Evolutionary conservation across 92 coral and sea anemone genomes (phyloP), one percentile per base, ranked within the genome.

Genomic region (Epizoanthus rinbou): DNA sequence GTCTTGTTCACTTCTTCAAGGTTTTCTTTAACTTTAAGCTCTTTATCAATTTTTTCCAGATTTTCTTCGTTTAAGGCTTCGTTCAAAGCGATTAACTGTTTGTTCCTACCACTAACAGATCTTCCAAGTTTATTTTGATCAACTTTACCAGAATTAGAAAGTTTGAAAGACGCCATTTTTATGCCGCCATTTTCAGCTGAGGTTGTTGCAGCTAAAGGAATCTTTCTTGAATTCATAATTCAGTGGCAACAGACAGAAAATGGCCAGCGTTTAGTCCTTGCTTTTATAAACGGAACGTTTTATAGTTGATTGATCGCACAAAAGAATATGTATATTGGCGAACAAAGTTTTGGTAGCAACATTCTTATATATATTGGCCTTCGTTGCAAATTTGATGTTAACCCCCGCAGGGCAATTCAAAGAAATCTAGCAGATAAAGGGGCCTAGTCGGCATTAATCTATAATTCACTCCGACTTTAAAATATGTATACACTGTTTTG

Each of bases 21-120:
- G 21, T 21, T 37, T 4, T 15, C 18, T 16, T 74, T 16, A 35
- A 24, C 43, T 56, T 8, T 18, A 13, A 74, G 65, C 28, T 74
- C 80, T 14, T 74, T 11, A 11, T 74, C 45, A 14, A 74, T 56
- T 19, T 24, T 53, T 52, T 74, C 80, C n/a, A 74, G 45, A 8
- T 74, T 74, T 28, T 22, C 64, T 28, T 74, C 65, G 47, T 74
- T 24, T 2, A 74, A 53, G 18, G 80, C 80, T 53, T 74, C 80
- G 80, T 28, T 62, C 59, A 74, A 74, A 23, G 65, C 80, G 16
- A 25, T 7, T 31, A 64, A 14, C 22, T 23, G 59, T 41, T 54
- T 53, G 65, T 52, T 74, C 16, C 59, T 74, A 1, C 24, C 10
- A 33, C 35, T 17, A 0, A 13, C 54, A 50, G 24, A 14, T 25